Evolutionary conservation across 2,113 vertebrate genomes (phyloP), one percentile per base, ranked within the genome.

Genomic region (Microtus pennsylvanicus): DNA sequence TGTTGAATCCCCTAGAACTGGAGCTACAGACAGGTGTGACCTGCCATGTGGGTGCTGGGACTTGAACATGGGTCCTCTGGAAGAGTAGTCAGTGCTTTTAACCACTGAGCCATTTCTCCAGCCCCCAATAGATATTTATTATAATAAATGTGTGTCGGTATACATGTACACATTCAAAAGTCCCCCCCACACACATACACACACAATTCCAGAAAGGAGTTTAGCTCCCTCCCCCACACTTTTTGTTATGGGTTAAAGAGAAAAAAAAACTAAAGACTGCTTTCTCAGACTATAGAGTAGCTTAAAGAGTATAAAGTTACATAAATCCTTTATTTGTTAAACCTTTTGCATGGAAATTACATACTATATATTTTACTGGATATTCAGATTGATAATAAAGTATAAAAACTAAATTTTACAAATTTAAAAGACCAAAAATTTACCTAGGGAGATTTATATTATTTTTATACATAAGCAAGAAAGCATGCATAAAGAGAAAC

Each of bases 361-460:
- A 17, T 77, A 72, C 30, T 55, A 78, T 35, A 58, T 86, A 61
- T 26, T 61, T 26, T 77, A 92, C 72, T 61, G 22, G 72, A 94
- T 35, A 76, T 5, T 33, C 38, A 94, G 82, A 90, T 67, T 67
- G 58, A 77, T 16, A 21, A 75, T 85, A 85, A 83, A 75, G 19
- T 5, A 92, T 77, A 58, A 70, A 82, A 77, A 76, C 35, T 55
- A 58, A 93, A 82, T 74, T 65, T 87, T 74, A 88, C 3, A 94
- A 92, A 93, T 65, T 72, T 65, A 67, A 42, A 86, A 67, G 4
- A 91, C 61, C 55, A 70, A 87, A 94, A 91, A 45, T 38, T 61
- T 55, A 92, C 30, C 38, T 17, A 83, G 24, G 55, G 92, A 69
- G 50, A 83, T 28, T 72, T 87, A 61, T 45, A 33, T 67, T 38